Evolutionary conservation across 1,140 invertebrate species (phyloP).

Genomic region (Acromyrmex charruanus): DNA sequence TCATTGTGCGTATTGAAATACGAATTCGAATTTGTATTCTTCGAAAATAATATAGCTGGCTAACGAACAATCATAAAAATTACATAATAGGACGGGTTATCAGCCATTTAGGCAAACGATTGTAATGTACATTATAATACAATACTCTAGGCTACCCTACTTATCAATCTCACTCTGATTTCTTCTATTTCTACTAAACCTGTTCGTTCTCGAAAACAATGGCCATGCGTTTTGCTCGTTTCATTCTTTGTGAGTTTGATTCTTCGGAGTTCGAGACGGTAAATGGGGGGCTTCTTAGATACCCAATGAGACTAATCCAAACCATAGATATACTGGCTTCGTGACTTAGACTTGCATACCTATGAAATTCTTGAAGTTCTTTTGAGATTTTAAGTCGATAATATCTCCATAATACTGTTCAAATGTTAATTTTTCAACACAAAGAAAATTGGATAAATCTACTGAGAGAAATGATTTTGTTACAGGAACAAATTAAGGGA

Average conservation of each 20-base stretch:
- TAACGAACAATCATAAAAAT: slow-evolving; percentile 82
- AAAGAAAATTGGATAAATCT: slow-evolving; percentile 22
- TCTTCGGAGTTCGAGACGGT: slow-evolving; percentile 69
- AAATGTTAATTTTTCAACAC: slow-evolving; percentile 26
- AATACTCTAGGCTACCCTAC: slow-evolving; percentile 68
- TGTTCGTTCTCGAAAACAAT: slow-evolving; percentile 76
- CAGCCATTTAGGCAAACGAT: slow-evolving; percentile 77
- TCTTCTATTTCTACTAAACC: slow-evolving; percentile 48
- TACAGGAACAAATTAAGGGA: too few relatives aligned
- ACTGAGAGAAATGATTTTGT: too few relatives aligned
- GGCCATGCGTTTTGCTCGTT: slow-evolving; percentile 62
- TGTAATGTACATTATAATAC: slow-evolving; percentile 85
- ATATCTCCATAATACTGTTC: slow-evolving; percentile 9
- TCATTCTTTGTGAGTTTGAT: slow-evolving; percentile 35
- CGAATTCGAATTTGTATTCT: not conserved
- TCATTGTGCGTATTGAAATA: not conserved
- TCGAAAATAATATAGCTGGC: slow-evolving; percentile 63
- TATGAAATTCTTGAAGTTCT: slow-evolving; percentile 38
- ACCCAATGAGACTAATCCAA: slow-evolving; percentile 78
- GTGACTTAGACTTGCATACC: slow-evolving; percentile 77
- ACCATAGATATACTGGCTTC: slow-evolving; percentile 80
- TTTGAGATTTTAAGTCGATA: not conserved
- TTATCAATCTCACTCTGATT: not conserved
- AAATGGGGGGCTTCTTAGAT: slow-evolving; percentile 48
- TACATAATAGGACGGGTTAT: slow-evolving; percentile 72